These are phyloP conservation scores for Heliconius sara DNA, from an alignment of 2,888 invertebrate species.

Conservation along the genomic window DNA sequence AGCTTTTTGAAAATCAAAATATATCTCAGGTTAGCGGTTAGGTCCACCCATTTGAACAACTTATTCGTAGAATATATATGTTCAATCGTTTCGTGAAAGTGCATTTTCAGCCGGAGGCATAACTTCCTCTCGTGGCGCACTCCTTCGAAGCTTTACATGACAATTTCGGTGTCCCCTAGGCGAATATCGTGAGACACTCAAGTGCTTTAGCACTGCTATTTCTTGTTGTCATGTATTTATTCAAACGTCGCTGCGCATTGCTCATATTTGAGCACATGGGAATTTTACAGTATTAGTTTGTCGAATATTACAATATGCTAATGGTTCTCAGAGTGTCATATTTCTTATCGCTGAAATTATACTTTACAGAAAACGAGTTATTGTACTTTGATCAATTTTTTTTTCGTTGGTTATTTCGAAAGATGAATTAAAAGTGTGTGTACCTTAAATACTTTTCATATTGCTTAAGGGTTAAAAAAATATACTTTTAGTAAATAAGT, in stretches of 20 bases:
- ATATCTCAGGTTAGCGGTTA: conserved; percentile 10
- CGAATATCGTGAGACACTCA: conserved; percentile 60
- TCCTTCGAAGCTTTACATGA: conserved; percentile 76
- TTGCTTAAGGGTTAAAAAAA: conserved; percentile 59
- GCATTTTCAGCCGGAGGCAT: conserved; percentile 80
- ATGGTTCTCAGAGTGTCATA: not conserved
- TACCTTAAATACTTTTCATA: conserved; percentile 7
- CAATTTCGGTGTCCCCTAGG: conserved; percentile 77
- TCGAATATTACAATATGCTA: not conserved
- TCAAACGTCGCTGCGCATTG: conserved; percentile 46
- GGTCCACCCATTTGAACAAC: conserved; percentile 62
- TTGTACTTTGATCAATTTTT: not conserved
- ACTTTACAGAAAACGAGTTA: not conserved
- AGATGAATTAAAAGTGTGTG: not conserved
- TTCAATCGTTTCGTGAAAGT: conserved; percentile 79
- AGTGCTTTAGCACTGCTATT: conserved; percentile 56
- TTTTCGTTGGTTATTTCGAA: not conserved
- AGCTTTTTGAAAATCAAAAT: not conserved
- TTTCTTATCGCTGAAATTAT: not conserved
- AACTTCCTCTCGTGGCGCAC: conserved; percentile 61
- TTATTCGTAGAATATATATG: conserved; percentile 59
- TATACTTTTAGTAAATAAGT: conserved; percentile 44
- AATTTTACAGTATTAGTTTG: not conserved
- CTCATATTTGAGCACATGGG: conserved; percentile 12
- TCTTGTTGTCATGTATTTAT: conserved; percentile 54